Evolutionary conservation across 2,113 vertebrate genomes (phyloP), one percentile per base, ranked within the genome.

Genomic region (Antechinus stuartii): DNA sequence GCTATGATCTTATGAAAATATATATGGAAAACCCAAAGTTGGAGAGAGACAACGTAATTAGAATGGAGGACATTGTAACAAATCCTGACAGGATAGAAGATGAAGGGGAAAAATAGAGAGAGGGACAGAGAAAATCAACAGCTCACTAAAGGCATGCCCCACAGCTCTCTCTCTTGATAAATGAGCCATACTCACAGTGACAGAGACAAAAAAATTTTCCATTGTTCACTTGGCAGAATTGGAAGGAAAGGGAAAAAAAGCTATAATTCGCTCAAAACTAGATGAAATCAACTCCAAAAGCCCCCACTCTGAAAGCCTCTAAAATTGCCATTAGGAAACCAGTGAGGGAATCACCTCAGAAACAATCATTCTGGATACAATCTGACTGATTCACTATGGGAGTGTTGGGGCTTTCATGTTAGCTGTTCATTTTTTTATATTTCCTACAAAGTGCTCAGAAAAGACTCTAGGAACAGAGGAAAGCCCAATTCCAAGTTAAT

Each of bases 151-250:
- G 56, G 46, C 24, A 3, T 22, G 56, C 76, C 84, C 22, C 54
- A 54, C 61, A 2, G 0, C 49, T 49, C 50, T 47, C 0, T 0
- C 0, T 0, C 56, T 23, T 84, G 68, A 92, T 42, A 50, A 93
- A 27, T 35, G 0, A 10, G 35, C 7, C 19, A 76, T 35, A 1
- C 35, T 47, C 24, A 27, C 24, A 0, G 61, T 8, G 54, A 89
- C 93, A 90, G 46, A 90, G 76, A 93, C 56, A 35, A 24, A 47
- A 50, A 27, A 84, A 84, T 26, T 24, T 2, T 19, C 54, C 42
- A 26, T 1, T 1, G 53, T n/a, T 84, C 93, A 6, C 47, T 89
- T 61, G 16, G 26, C 9, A 3, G 46, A 90, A 27, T 2, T 0
- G 6, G 47, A 54, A 61, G 47, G 90, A 90, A 52, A 10, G 52